Evolutionary conservation across 1,140 invertebrate genomes (phyloP).

Genomic region (Phocides pigmalion): DNA sequence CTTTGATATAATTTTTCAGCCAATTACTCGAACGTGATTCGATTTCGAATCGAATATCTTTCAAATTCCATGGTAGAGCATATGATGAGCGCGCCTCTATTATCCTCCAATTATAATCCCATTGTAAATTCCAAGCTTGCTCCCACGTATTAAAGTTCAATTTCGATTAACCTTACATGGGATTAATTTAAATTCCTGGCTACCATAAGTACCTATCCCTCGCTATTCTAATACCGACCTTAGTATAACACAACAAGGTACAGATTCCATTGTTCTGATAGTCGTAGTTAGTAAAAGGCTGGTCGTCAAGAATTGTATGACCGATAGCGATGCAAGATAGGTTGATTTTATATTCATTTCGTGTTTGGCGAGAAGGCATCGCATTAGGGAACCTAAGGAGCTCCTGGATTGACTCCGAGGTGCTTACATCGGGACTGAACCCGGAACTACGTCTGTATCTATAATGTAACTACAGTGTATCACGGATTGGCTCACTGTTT

Average conservation of each 20-base stretch:
- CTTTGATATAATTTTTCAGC: constrained; percentile 33
- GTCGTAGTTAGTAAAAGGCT: constrained; percentile 14
- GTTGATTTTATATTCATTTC: constrained; percentile 43
- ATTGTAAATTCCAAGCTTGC: constrained; percentile 23
- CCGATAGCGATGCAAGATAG: constrained; percentile 35
- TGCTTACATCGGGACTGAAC: not conserved
- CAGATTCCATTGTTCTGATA: constrained; percentile 4
- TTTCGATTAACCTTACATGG: constrained; percentile 21
- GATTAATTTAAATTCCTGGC: constrained; percentile 39
- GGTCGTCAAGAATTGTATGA: constrained; percentile 7
- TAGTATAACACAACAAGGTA: constrained; percentile 20
- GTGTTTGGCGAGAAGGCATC: constrained; percentile 16
- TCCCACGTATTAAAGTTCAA: constrained; percentile 17
- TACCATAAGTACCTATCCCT: constrained; percentile 19
- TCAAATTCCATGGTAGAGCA: constrained; percentile 42
- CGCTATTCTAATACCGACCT: constrained; percentile 27
- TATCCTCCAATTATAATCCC: constrained; percentile 13
- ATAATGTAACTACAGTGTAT: too few relatives aligned
- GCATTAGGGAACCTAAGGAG: constrained; percentile 9
- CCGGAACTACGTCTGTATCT: constrained; percentile 6
- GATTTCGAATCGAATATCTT: constrained; percentile 36
- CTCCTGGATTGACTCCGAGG: constrained; percentile 1
- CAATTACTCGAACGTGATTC: constrained; percentile 50
- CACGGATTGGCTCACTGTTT: too few relatives aligned
- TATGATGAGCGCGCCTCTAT: constrained; percentile 41